These are phyloP conservation scores for Alloplasta piceator DNA, from an alignment of 2,888 invertebrate genomes.

Conservation along the genomic window DNA sequence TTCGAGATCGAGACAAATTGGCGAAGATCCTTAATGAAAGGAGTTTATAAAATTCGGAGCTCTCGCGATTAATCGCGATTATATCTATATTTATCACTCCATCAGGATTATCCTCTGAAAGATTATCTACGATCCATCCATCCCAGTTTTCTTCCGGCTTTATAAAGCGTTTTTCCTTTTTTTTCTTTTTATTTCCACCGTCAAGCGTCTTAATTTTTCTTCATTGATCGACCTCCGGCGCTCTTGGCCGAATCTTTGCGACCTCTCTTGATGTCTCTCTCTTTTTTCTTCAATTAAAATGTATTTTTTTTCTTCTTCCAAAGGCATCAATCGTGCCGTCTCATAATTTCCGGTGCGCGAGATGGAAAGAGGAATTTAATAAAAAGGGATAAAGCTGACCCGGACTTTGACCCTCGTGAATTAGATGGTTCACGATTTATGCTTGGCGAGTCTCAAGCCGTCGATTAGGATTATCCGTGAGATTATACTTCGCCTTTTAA, in stretches of 20 bases:
- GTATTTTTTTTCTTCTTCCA: too few relatives aligned
- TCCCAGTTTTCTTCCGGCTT: conserved; percentile 43
- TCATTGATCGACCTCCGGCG: conserved; percentile 27
- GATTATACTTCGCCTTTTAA: conserved; percentile 68
- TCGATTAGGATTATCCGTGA: conserved; percentile 78
- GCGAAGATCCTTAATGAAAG: too few relatives aligned
- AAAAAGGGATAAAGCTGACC: too few relatives aligned
- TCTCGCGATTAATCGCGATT: too few relatives aligned
- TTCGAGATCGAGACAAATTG: too few relatives aligned
- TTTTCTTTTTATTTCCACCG: conserved; percentile 11
- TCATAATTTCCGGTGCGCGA: too few relatives aligned
- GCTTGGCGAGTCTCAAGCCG: conserved; percentile 69
- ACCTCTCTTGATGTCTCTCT: not conserved
- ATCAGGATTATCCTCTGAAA: conserved; percentile 66
- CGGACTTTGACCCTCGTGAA: conserved; percentile 53
- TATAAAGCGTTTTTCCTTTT: conserved; percentile 14
- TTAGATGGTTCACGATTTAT: conserved; percentile 70
- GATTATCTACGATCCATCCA: conserved; percentile 60
- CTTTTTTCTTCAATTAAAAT: too few relatives aligned
- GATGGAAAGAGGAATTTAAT: too few relatives aligned
- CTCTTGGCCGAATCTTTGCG: conserved; percentile 8
- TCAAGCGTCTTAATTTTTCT: conserved; percentile 55
- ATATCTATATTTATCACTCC: too few relatives aligned
- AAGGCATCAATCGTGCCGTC: too few relatives aligned
- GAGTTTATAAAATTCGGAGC: too few relatives aligned